A percentile compares a stretch with the other conserved stretches of the same genome.
These are phyloP conservation scores for Agrotis puta DNA, from an alignment of 2,888 invertebrate species.

Conservation along the genomic window DNA sequence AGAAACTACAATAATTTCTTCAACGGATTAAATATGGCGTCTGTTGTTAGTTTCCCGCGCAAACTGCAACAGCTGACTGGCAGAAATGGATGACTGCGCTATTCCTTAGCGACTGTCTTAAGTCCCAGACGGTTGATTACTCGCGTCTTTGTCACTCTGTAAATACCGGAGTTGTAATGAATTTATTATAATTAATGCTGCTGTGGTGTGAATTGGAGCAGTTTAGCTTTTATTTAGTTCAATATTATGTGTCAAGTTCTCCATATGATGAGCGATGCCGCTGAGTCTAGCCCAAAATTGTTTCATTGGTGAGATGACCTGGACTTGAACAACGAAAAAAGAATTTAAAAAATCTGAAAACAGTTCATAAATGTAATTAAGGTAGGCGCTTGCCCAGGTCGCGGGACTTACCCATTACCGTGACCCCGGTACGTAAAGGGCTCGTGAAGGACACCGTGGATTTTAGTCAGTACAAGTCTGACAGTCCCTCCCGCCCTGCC, in stretches of 20 bases:
- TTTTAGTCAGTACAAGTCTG: no score
- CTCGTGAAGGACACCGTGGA: no score
- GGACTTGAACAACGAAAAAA: no score
- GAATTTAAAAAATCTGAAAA: no score
- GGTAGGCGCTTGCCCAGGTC: no score
- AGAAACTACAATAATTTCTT: neutral
- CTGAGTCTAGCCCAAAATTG: no score
- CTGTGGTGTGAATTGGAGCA: constrained; percentile 1
- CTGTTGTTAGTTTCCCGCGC: constrained; percentile 35
- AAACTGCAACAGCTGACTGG: constrained; percentile 18
- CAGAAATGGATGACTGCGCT: constrained; percentile 31
- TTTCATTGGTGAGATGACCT: no score
- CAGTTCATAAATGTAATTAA: no score
- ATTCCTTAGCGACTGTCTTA: constrained; percentile 10
- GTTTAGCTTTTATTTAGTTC: neutral
- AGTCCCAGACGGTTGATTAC: constrained; percentile 18
- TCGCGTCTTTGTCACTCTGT: constrained; percentile 8
- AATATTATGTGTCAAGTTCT: neutral
- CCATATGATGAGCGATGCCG: neutral
- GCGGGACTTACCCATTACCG: no score
- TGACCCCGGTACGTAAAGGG: no score
- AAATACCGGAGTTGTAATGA: constrained; percentile 16
- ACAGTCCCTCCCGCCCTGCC: no score
- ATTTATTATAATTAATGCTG: neutral
- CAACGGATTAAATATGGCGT: constrained; percentile 35